Conservation (phyloP, 2,888 invertebrate genomes). For the Troglohyphantes excavatus region DNA sequence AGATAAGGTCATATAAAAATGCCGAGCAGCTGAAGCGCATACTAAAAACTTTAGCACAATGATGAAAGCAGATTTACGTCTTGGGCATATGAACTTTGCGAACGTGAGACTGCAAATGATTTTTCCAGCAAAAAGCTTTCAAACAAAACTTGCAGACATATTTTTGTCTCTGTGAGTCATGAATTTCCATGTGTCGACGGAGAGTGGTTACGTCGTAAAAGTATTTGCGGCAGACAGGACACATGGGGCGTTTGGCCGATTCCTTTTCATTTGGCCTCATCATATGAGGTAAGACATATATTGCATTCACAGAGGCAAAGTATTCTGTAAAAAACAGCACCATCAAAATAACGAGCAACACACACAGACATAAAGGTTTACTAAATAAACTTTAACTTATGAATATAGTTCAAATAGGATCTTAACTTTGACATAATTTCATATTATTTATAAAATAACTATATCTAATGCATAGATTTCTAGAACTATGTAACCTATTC, state of each 20-base stretch:
- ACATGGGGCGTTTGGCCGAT: constrained; percentile 62
- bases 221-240: constrained; percentile 76
- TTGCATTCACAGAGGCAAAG: constrained; percentile 52
- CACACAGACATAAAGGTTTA: not conserved
- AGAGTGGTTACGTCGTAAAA: constrained; percentile 78
- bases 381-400: not conserved
- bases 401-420: too few relatives aligned
- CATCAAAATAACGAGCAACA: constrained; percentile 17
- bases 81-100: constrained; percentile 73
- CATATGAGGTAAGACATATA: constrained; percentile 70
- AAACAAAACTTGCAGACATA: constrained; percentile 75
- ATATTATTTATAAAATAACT: too few relatives aligned
- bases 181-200: constrained; percentile 79
- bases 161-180: constrained; percentile 75
- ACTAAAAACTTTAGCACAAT: constrained; percentile 14
- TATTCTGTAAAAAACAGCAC: constrained; percentile 64
- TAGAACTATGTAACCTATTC: too few relatives aligned
- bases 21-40: not conserved
- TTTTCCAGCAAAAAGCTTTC: constrained; percentile 78
- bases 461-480: too few relatives aligned
- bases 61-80: constrained; percentile 8
- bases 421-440: too few relatives aligned
- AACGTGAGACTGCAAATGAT: constrained; percentile 77
- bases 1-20: not conserved
- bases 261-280: constrained; percentile 53